phyloP scores from a whole-genome alignment of 2,113 vertebrate species.

The Scartelaos histophorus region DNA sequence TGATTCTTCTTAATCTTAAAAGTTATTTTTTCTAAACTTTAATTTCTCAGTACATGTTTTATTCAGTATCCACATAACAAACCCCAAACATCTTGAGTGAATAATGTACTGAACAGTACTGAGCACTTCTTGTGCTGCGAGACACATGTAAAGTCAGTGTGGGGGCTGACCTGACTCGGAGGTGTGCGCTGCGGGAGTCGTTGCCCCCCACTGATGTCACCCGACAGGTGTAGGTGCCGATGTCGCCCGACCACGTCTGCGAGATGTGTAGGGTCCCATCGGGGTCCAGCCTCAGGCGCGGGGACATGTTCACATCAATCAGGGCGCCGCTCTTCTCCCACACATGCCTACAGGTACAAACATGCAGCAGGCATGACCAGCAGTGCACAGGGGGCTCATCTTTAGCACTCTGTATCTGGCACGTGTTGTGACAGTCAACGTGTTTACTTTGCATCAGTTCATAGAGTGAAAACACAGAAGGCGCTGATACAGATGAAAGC shows the following conservation, averaged over 20 bases:
- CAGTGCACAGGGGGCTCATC: not conserved
- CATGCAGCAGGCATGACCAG: not conserved
- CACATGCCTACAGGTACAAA: slow-evolving; percentile 75
- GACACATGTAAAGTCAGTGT: slow-evolving; percentile 13
- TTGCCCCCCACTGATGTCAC: slow-evolving; percentile 93
- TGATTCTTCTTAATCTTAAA: too few species aligned
- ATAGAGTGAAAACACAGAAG: slow-evolving; percentile 28
- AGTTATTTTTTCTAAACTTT: too few species aligned
- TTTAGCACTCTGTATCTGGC: slow-evolving; percentile 5
- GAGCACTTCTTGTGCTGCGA: slow-evolving; percentile 39
- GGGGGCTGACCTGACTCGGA: slow-evolving; percentile 87
- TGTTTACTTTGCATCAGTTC: slow-evolving; percentile 39
- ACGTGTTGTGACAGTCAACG: slow-evolving; percentile 39
- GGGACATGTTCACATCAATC: slow-evolving; percentile 80
- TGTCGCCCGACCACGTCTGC: slow-evolving; percentile 98
- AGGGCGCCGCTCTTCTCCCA: slow-evolving; percentile 90
- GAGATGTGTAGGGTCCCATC: slow-evolving; percentile 91
- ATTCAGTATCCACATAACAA: not conserved
- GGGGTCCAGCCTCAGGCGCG: slow-evolving; percentile 83
- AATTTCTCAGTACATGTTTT: too few species aligned
- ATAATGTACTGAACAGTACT: slow-evolving; percentile 53
- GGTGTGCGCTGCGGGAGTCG: slow-evolving; percentile 89
- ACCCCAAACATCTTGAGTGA: slow-evolving; percentile 32
- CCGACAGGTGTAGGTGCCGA: slow-evolving; percentile 94
- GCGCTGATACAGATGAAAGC: slow-evolving; percentile 45